Evolutionary conservation across 2,113 vertebrate species (phyloP), one percentile per base, ranked within the genome.

Genomic region (Boulengeromyrus knoepffleri): DNA sequence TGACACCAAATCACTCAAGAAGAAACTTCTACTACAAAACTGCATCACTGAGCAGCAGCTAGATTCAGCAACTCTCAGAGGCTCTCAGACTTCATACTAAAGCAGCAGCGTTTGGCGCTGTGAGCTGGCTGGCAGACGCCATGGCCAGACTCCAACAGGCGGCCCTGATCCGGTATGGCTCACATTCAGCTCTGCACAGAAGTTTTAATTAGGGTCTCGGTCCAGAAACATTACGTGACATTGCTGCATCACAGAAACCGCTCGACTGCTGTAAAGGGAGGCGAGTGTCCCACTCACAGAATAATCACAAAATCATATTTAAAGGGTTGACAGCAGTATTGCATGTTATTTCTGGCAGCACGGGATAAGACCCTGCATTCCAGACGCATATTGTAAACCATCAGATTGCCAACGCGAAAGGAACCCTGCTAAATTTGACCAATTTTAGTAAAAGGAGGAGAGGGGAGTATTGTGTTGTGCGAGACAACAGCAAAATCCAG

Each of bases 401-500:
- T 93, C 91, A 90, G 90, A 88, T 92, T 91, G 88, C 89, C 56
- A 90, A 91, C 53, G 0, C 70, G 27, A 85, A 86, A 86, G 90
- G 88, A 66, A 83, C 88, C 85, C 77, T 91, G 58, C 39, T 92
- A 91, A 92, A 91, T 90, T 91, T 95, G 91, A 92, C 94, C 94
- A 94, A 94, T 95, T 96, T 96, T 95, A 94, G 95, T 93, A 93
- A 96, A 91, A 92, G n/a, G 21, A 92, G n/a, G 21, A 84, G 85
- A 85, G 86, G 90, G 85, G 49, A 87, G n/a, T 15, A 86, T 52
- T 50, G 24, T 36, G 10, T 53, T 53, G 45, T 47, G 31, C 24
- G 45, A 24, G 19, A 21, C 1, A n/a, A 24, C 1, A 4, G 45
- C 45, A 15, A 85, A 85, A 85, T 6, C 45, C 36, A 36, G 66